Conservation (phyloP, 1,140 invertebrate species). For the Lucilia sericata region DNA sequence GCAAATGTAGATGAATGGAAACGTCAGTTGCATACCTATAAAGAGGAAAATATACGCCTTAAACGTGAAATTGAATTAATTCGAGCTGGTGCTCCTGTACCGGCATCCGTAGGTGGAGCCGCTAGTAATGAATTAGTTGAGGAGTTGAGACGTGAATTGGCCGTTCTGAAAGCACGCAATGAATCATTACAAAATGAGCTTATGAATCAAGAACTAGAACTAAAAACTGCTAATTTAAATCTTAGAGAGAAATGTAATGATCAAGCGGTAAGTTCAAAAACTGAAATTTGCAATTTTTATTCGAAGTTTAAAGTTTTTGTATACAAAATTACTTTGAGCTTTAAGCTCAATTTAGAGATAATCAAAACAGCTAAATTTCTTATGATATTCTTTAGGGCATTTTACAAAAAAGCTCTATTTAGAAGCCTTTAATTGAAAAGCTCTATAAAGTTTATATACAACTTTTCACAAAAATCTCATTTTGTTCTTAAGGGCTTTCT, state of each 20-base stretch:
- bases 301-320: too few species aligned
- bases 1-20: slow-evolving; percentile 99
- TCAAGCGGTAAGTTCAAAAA: slow-evolving; percentile 63
- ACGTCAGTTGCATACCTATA: slow-evolving; percentile 93
- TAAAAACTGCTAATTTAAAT: slow-evolving; percentile 64
- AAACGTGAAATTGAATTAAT: slow-evolving; percentile 71
- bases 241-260: slow-evolving; percentile 66
- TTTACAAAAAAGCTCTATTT: too few species aligned
- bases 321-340: too few species aligned
- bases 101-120: slow-evolving; percentile 38
- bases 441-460: too few species aligned
- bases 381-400: too few species aligned
- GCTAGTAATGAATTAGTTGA: slow-evolving; percentile 58
- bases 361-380: too few species aligned
- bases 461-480: too few species aligned
- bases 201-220: slow-evolving; percentile 65
- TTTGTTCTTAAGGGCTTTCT: too few species aligned
- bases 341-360: background rate
- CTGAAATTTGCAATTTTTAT: too few species aligned
- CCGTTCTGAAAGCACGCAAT: slow-evolving; percentile 62
- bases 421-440: too few species aligned
- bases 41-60: slow-evolving; percentile 93
- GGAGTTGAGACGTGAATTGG: slow-evolving; percentile 65
- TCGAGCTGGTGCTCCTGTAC: slow-evolving; percentile 55
- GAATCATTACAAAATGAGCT: slow-evolving; percentile 64